phyloP scores from a whole-genome alignment of 2,888 invertebrate genomes.

The Meghimatium bilineatum region DNA sequence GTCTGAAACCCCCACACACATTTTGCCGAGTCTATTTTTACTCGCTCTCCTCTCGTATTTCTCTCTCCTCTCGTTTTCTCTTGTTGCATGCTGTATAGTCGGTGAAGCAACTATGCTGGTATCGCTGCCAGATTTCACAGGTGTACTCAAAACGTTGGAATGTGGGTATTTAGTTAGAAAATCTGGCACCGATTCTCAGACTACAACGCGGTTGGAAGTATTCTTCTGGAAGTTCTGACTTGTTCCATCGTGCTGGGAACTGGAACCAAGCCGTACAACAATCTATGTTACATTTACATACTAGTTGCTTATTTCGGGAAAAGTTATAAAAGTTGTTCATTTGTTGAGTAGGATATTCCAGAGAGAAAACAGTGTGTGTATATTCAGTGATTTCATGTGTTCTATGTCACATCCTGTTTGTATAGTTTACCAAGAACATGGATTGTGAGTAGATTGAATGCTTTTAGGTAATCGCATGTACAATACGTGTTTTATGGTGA shows the following conservation, averaged over 20 bases:
- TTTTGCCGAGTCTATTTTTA: too few relatives aligned
- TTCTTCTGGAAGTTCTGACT: neutral
- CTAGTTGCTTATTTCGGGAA: neutral
- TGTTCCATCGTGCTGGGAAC: neutral
- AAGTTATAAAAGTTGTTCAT: neutral
- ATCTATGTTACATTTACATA: neutral
- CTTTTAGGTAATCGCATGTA: neutral
- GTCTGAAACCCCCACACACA: too few relatives aligned
- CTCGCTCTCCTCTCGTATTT: too few relatives aligned
- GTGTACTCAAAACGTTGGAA: conserved; percentile 10
- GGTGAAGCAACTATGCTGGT: neutral
- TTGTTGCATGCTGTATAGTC: neutral
- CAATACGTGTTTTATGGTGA: neutral
- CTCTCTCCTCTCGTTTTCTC: too few relatives aligned
- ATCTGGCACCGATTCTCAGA: conserved; percentile 16
- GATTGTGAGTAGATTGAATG: neutral
- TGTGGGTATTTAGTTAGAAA: neutral
- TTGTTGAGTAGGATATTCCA: neutral
- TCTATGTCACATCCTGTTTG: neutral
- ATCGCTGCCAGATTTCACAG: conserved; percentile 10
- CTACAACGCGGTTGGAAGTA: neutral
- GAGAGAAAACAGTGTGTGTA: neutral
- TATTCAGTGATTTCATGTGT: too few relatives aligned
- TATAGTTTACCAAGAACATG: neutral
- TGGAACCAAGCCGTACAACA: neutral